phyloP scores from a whole-genome alignment of 1,140 invertebrate species.

The Tribolium madens region DNA sequence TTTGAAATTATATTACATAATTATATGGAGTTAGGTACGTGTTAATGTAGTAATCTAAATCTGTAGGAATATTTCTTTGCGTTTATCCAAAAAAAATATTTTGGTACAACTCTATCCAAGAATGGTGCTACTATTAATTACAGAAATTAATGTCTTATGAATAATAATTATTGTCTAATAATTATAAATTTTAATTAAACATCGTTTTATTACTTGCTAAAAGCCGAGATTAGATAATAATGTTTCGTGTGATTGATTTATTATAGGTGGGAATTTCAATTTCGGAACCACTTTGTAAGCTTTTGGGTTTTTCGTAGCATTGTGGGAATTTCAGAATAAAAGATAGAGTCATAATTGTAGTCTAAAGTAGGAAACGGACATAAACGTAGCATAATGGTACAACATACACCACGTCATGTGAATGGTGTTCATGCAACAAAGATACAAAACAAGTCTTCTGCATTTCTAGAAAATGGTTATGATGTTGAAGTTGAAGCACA shows the following conservation, averaged over 20 bases:
- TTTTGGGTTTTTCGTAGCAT: neutral
- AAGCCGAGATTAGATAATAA: conserved; percentile 34
- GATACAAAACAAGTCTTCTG: conserved; percentile 45
- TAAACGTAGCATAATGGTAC: conserved; percentile 34
- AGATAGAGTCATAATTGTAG: conserved; percentile 13
- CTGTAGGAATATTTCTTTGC: neutral
- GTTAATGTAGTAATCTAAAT: conserved; percentile 29
- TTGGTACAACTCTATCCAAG: neutral
- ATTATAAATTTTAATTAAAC: conserved; percentile 40
- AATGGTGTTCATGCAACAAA: conserved; percentile 28
- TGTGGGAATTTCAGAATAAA: conserved; percentile 17
- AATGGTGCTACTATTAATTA: conserved; percentile 27
- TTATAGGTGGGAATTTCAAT: neutral
- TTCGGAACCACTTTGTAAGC: neutral
- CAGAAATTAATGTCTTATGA: conserved; percentile 28
- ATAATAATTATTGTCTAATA: conserved; percentile 37
- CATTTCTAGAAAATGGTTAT: conserved; percentile 45
- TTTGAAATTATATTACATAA: conserved; percentile 38
- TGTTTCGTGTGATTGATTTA: conserved; percentile 31
- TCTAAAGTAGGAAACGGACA: conserved; percentile 19
- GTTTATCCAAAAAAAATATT: neutral
- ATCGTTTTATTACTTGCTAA: conserved; percentile 30
- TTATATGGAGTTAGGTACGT: conserved; percentile 30
- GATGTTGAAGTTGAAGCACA: conserved; percentile 42
- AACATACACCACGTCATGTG: conserved; percentile 32